phyloP scores from a whole-genome alignment of 2,888 invertebrate genomes.

The Zhuqinia jingwanae region DNA sequence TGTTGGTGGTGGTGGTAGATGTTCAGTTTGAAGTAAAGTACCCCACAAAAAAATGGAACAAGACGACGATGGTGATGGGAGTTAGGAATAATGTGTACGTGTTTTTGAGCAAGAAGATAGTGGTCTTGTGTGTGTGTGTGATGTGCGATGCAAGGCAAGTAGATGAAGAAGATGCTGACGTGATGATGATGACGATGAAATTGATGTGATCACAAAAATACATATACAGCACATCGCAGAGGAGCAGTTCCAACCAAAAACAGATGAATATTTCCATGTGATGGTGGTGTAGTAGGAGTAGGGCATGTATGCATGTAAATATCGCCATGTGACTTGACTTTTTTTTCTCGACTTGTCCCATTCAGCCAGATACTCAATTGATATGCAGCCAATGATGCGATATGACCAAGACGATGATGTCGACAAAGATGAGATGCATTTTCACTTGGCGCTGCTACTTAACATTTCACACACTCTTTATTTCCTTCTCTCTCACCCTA shows the following conservation, averaged over 20 bases:
- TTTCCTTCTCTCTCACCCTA: neutral
- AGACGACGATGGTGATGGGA: neutral
- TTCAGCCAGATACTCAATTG: constrained; percentile 46
- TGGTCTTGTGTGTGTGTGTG: constrained; percentile 1
- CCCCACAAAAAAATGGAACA: constrained; percentile 33
- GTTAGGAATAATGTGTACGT: constrained; percentile 44
- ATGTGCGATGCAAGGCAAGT: too few species aligned
- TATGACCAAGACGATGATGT: constrained; percentile 45
- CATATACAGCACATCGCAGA: neutral
- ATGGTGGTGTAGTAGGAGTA: too few species aligned
- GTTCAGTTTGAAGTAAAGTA: constrained; percentile 36
- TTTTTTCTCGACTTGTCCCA: constrained; percentile 23
- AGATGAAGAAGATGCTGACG: neutral
- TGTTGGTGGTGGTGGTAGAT: constrained; percentile 18
- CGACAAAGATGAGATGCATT: constrained; percentile 63
- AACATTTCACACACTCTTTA: too few species aligned
- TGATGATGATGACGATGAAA: constrained; percentile 3
- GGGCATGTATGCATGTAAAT: neutral
- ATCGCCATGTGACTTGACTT: constrained; percentile 1
- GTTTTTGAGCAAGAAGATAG: neutral
- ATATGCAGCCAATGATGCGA: constrained; percentile 68
- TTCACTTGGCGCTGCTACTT: constrained; percentile 55
- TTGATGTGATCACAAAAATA: constrained; percentile 14
- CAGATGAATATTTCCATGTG: constrained; percentile 55
- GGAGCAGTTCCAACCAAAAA: neutral